Evolutionary conservation across 2,888 invertebrate species (phyloP).

Genomic region (Caenorhabditis sp.): DNA sequence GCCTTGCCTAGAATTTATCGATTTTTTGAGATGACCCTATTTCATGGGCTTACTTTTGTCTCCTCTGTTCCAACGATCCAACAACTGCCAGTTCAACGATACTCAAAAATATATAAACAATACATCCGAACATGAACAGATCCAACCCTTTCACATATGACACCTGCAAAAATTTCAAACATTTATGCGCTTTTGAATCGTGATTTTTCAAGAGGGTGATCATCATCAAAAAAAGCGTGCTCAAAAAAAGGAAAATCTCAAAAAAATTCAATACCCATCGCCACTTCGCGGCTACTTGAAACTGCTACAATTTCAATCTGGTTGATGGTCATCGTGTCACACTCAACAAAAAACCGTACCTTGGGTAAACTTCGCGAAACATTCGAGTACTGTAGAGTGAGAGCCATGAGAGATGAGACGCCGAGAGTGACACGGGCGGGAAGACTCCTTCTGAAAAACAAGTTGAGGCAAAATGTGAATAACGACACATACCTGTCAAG

Average conservation of each 20-base stretch:
- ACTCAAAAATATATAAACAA: slow-evolving; percentile 67
- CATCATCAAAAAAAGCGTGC: background rate
- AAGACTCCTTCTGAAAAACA: slow-evolving; percentile 49
- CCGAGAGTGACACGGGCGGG: slow-evolving; percentile 65
- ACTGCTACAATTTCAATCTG: too few species aligned
- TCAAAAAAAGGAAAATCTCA: too few species aligned
- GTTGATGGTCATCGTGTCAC: too few species aligned
- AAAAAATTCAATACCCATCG: too few species aligned
- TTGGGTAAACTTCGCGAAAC: slow-evolving; percentile 67
- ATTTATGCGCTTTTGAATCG: background rate
- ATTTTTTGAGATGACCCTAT: background rate
- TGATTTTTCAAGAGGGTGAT: background rate
- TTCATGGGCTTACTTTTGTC: slow-evolving; percentile 7
- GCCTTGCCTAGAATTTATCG: slow-evolving; percentile 6
- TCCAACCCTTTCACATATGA: slow-evolving; percentile 69
- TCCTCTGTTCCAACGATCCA: slow-evolving; percentile 44
- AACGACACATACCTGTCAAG: too few species aligned
- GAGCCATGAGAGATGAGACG: slow-evolving; percentile 69
- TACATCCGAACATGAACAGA: slow-evolving; percentile 68
- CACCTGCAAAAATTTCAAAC: slow-evolving; percentile 49
- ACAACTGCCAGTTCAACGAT: slow-evolving; percentile 60
- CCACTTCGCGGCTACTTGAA: too few species aligned
- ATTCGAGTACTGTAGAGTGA: slow-evolving; percentile 69
- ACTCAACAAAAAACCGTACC: slow-evolving; percentile 32
- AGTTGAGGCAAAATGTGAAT: too few species aligned